A percentile compares a stretch with the other conserved stretches of the same genome.
Conservation (phyloP, 2,797 vertebrate species). For the Dicrostonyx torquatus region DNA sequence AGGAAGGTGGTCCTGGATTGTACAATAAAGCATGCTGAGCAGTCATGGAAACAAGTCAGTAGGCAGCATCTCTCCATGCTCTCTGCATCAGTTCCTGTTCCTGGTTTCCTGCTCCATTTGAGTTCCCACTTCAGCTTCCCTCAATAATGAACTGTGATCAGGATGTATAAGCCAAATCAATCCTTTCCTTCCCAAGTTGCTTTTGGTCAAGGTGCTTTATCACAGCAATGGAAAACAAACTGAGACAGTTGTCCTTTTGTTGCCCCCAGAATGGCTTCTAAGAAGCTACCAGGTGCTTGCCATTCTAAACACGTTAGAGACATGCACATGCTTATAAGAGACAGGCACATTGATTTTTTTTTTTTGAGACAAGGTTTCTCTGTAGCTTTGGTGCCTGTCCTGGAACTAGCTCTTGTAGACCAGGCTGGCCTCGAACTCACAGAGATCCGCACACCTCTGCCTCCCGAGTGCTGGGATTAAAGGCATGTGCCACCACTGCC, state of each 20-base stretch:
- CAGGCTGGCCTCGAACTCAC: no score
- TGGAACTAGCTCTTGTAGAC: no score
- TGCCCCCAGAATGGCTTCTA: neutral
- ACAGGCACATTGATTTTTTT: neutral
- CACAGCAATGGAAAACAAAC: neutral
- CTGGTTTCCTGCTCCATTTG: neutral
- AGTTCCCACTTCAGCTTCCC: neutral
- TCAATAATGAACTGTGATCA: neutral
- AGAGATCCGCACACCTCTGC: no score
- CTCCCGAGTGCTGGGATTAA: no score
- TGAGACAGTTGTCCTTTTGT: neutral
- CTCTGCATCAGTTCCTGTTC: neutral
- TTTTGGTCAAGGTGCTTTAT: neutral
- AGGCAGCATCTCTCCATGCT: neutral
- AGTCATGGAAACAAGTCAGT: neutral
- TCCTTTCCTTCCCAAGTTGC: neutral
- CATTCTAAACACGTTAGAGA: neutral
- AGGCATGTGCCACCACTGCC: no score
- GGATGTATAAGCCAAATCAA: neutral
- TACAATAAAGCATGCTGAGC: neutral
- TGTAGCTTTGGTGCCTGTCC: no score
- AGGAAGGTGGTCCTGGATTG: neutral
- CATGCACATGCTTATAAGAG: conserved; percentile 9
- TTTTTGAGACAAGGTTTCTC: neutral
- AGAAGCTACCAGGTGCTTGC: neutral